Conservation (phyloP, 2,797 vertebrate genomes). For the Pseudopleuronectes americanus region DNA sequence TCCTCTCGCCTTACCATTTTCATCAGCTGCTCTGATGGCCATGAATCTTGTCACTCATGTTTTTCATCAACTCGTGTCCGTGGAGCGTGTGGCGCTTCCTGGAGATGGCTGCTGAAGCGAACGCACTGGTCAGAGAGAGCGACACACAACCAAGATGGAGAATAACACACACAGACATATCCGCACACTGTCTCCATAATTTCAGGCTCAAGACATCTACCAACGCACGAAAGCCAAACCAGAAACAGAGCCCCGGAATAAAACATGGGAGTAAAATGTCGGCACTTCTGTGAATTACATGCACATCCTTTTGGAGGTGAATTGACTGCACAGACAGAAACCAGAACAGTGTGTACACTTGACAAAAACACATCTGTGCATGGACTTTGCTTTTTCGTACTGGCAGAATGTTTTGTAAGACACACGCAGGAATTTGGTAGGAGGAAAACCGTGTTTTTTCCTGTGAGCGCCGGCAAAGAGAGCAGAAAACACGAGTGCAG, state of each 20-base stretch:
- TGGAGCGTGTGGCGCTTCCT: conserved; percentile 74
- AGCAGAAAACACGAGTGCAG: conserved; percentile 60
- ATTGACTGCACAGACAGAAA: conserved; percentile 50
- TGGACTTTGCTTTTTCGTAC: conserved; percentile 32
- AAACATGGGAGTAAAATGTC: conserved; percentile 53
- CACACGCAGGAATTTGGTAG: conserved; percentile 52
- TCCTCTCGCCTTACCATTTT: conserved; percentile 72
- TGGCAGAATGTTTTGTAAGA: conserved; percentile 56
- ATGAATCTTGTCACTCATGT: conserved; percentile 87
- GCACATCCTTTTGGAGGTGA: conserved; percentile 44
- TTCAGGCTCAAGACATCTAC: conserved; percentile 46
- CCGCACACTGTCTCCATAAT: conserved; percentile 21
- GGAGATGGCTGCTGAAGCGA: conserved; percentile 76
- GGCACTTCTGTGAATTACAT: conserved; percentile 50
- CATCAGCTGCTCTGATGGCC: conserved; percentile 83
- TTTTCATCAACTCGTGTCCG: conserved; percentile 84
- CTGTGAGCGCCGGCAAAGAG: conserved; percentile 58
- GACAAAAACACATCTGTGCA: conserved; percentile 62
- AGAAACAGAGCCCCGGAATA: conserved; percentile 34
- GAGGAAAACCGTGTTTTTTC: conserved; percentile 62
- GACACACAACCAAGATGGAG: conserved; percentile 47
- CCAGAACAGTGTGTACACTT: conserved; percentile 58
- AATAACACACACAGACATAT: conserved; percentile 39
- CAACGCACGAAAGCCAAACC: conserved; percentile 32
- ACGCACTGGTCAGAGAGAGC: conserved; percentile 72